Evolutionary conservation across 2,797 vertebrate species (phyloP), one percentile per base, ranked within the genome.

Genomic region (Lithobates sylvaticus): DNA sequence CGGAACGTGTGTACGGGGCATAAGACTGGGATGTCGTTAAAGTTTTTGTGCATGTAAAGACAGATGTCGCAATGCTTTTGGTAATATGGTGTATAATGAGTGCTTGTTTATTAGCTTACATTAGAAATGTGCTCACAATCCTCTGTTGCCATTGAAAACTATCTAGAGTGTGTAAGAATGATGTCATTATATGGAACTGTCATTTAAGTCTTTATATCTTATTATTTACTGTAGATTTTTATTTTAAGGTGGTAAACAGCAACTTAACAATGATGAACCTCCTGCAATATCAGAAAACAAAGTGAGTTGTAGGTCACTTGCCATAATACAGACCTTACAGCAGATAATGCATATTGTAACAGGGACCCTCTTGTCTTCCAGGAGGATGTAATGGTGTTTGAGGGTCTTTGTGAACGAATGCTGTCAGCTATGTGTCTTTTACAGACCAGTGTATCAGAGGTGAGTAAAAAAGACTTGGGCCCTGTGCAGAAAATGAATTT

Each of bases 401-500:
- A 88, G 50, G 44, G 70, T 7, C 81, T 88, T 18, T 88, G 88
- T 81, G 79, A 86, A 2, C 72, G 76, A n/a, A 73, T 86, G 70
- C 36, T 86, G 8, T 86, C 81, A 23, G 84, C 88, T 58, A 36
- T 88, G 15, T 68, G 65, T 27, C 76, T 88, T 61, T 70, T 88
- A 21, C 80, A 88, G 36, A 81, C 47, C 18, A 73, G 81, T 54
- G 42, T 88, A 26, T 83, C 70, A 50, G 88, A 88, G 84, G 88
- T 88, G 58, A 68, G 71, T n/a, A 50, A 3, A 47, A 54, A 54
- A 54, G 50, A 54, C 12, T 16, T 50, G 47, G 47, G 13, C 44
- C 44, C 13, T 15, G 13, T 13, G 10, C 47, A 50, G 15, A 50
- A 13, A 50, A 50, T 13, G 3, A 15, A 50, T 16, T 50, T 50